Evolutionary conservation across 1,140 invertebrate species (phyloP).

Genomic region (Habropoda laboriosa): DNA sequence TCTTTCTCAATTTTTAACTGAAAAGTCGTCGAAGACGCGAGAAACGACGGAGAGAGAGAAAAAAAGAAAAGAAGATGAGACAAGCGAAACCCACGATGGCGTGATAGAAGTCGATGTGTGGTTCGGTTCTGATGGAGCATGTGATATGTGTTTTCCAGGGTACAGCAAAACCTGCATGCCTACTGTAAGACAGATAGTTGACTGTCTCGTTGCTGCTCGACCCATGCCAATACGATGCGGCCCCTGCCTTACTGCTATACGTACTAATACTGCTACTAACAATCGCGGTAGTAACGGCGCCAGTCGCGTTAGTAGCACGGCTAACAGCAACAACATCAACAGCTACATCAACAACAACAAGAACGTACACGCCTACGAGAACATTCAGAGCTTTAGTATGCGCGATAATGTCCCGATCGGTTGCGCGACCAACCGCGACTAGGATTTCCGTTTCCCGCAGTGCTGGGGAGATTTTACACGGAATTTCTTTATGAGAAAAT

Average conservation of each 20-base stretch:
- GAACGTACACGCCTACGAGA: slow-evolving; percentile 68
- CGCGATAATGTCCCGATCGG: slow-evolving; percentile 28
- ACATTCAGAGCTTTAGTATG: slow-evolving; percentile 45
- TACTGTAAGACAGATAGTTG: slow-evolving; percentile 82
- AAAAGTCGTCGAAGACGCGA: neutral
- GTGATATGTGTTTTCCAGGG: slow-evolving; percentile 81
- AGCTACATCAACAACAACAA: slow-evolving; percentile 57
- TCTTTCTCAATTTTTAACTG: slow-evolving; percentile 25
- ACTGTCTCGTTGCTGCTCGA: slow-evolving; percentile 79
- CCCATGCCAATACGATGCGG: slow-evolving; percentile 78
- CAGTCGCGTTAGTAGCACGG: slow-evolving; percentile 66
- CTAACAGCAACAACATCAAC: slow-evolving; percentile 61
- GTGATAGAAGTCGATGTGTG: slow-evolving; percentile 59
- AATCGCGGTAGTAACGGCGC: slow-evolving; percentile 68
- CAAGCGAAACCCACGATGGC: slow-evolving; percentile 42
- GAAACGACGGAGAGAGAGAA: neutral
- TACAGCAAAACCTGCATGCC: slow-evolving; percentile 81
- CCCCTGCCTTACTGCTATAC: slow-evolving; percentile 78
- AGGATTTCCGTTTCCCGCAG: slow-evolving; percentile 24
- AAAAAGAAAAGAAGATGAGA: slow-evolving; percentile 4
- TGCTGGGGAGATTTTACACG: slow-evolving; percentile 21
- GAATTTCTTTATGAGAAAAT: too few species aligned
- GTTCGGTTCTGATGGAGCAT: slow-evolving; percentile 79
- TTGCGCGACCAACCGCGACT: slow-evolving; percentile 35
- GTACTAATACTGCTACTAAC: slow-evolving; percentile 75